These are phyloP conservation scores for Acanthaster planci DNA, from an alignment of 35 echinoderm and acorn worm species.

Conservation along the genomic window DNA sequence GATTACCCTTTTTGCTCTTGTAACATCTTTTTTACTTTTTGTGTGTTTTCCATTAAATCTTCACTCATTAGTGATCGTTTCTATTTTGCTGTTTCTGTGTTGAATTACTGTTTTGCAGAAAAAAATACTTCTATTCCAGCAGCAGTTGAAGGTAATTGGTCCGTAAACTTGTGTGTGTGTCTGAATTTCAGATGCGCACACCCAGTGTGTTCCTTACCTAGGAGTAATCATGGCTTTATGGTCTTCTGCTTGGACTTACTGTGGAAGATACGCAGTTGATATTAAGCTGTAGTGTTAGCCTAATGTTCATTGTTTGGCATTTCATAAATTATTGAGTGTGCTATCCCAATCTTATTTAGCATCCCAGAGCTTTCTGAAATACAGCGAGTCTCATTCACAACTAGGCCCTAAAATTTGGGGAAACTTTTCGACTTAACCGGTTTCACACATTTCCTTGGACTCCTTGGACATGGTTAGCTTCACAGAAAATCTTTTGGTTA, in stretches of 20 bases:
- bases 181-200: constrained; percentile 9
- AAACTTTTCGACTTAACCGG: no score
- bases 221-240: neutral
- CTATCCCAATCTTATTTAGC: no score
- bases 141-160: constrained; percentile 26
- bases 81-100: constrained; percentile 31
- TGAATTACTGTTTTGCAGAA: constrained; percentile 28
- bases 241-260: neutral
- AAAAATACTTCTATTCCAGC: constrained; percentile 26
- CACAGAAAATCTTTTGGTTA: neutral
- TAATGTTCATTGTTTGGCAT: no score
- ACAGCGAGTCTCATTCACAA: no score
- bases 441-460: no score
- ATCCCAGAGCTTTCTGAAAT: no score
- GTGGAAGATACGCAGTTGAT: no score
- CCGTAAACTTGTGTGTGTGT: neutral
- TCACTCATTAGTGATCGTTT: constrained; percentile 11
- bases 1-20: no score
- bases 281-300: neutral
- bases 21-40: no score
- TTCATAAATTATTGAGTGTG: no score
- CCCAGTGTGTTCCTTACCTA: neutral
- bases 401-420: no score
- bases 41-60: neutral
- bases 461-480: no score